Evolutionary conservation across 1,140 invertebrate genomes (phyloP), one percentile per base, ranked within the genome.

Genomic region (Drosophila varians): DNA sequence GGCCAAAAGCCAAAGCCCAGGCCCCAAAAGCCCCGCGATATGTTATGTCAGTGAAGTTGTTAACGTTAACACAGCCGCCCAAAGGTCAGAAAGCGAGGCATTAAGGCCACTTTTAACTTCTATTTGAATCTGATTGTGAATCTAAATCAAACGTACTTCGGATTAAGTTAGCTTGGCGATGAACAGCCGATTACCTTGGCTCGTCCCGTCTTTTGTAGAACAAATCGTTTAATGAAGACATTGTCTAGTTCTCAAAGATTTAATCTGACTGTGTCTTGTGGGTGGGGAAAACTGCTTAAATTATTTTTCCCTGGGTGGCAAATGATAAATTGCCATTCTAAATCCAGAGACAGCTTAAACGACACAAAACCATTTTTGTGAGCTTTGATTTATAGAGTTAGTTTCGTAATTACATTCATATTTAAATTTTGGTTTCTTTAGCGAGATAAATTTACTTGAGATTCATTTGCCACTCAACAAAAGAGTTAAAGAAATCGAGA

Each of bases 211-310:
- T n/a, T 52, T 51, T 45, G 16, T 34, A 34, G 47, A 43, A 65
- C 19, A 42, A 65, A 53, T 26, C 60, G 62, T 34, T 26, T 66
- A 65, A 66, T 66, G 62, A 66, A 66, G 60, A 66, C 19, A 66
- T 66, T 66, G 62, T 65, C 21, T 19, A 21, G 36, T 19, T 51
- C 3, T 19, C 25, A 26, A 43, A 19, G 38, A 65, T 66, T 45
- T 34, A 65, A 52, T 66, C 62, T 43, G 26, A 6, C 16, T 36
- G 4, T 26, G 16, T 25, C 23, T 19, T 56, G 26, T 14, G 53
- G 58, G 52, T 8, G 40, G 58, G 60, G 60, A 60, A 36, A 46
- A 12, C 26, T 62, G 23, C 18, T 47, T 38, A 47, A 60, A 19
- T 60, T 36, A 61, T 51, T 36, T 65, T 18, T 9, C 31, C 62